These are phyloP conservation scores for Xestia xanthographa DNA, from an alignment of 2,888 invertebrate species.

Conservation along the genomic window DNA sequence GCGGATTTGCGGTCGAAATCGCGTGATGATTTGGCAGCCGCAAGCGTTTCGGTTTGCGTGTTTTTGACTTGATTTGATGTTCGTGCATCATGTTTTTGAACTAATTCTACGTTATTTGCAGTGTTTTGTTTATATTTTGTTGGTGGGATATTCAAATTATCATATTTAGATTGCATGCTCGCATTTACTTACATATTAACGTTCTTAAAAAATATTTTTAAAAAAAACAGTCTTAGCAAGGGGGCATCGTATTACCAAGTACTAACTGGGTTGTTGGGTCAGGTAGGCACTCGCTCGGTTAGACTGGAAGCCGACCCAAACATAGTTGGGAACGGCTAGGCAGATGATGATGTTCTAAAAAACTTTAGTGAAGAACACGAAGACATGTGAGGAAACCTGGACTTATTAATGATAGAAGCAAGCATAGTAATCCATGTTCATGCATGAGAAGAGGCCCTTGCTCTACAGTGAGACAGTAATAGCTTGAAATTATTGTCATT, in stretches of 20 bases:
- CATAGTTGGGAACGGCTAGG: too few relatives aligned
- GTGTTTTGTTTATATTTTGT: constrained; percentile 13
- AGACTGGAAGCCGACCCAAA: too few relatives aligned
- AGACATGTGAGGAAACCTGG: background rate
- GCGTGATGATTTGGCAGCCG: constrained; percentile 36
- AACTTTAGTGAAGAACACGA: background rate
- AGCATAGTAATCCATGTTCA: background rate
- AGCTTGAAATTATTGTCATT: background rate
- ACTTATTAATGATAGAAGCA: background rate
- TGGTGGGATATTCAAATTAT: background rate
- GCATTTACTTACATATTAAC: background rate
- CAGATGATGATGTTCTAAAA: background rate
- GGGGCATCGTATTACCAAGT: too few relatives aligned
- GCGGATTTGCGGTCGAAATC: constrained; percentile 54
- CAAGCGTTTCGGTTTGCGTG: constrained; percentile 32
- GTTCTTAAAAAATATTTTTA: background rate
- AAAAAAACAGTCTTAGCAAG: too few relatives aligned
- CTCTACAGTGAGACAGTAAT: background rate
- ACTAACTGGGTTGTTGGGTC: too few relatives aligned
- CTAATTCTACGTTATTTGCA: constrained; percentile 9
- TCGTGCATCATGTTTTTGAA: constrained; percentile 19
- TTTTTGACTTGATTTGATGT: constrained; percentile 16
- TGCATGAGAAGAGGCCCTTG: background rate
- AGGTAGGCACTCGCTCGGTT: too few relatives aligned
- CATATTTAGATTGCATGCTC: background rate